A percentile compares a stretch with the other conserved stretches of the same genome.
Evolutionary conservation across 2,888 invertebrate genomes (phyloP).

Genomic region (Antheraea assamensis): DNA sequence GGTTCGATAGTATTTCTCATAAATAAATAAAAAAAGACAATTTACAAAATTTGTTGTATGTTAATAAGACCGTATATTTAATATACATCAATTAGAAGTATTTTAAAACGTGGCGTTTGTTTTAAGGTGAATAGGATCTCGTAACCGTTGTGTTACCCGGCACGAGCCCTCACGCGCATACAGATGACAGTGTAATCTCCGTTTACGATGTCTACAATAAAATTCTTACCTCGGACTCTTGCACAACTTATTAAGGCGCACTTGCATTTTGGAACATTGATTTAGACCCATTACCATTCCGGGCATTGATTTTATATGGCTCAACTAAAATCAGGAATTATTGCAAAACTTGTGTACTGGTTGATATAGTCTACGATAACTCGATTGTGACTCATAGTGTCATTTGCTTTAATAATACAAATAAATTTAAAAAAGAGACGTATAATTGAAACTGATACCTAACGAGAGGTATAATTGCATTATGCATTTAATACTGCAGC

Average conservation of each 20-base stretch:
- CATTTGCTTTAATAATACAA: neutral
- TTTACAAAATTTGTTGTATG: too few species aligned
- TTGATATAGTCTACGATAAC: neutral
- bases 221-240: conserved; percentile 56
- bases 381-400: neutral
- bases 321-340: conserved; percentile 49
- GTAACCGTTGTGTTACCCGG: conserved; percentile 33
- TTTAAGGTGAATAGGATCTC: neutral
- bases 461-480: neutral
- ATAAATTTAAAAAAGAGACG: neutral
- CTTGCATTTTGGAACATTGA: conserved; percentile 51
- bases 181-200: conserved; percentile 52
- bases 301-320: conserved; percentile 44
- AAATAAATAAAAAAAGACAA: too few species aligned
- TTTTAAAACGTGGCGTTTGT: neutral
- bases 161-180: conserved; percentile 51
- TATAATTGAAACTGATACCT: conserved; percentile 29
- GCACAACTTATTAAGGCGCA: conserved; percentile 68
- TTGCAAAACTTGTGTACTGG: conserved; percentile 35
- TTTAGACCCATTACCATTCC: conserved; percentile 70
- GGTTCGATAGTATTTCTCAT: too few species aligned
- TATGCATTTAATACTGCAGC: conserved; percentile 10
- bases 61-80: neutral
- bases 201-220: conserved; percentile 42
- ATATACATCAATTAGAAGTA: neutral